Evolutionary conservation across 2,797 vertebrate species (phyloP), one percentile per base, ranked within the genome.

Genomic region (Otus scops): DNA sequence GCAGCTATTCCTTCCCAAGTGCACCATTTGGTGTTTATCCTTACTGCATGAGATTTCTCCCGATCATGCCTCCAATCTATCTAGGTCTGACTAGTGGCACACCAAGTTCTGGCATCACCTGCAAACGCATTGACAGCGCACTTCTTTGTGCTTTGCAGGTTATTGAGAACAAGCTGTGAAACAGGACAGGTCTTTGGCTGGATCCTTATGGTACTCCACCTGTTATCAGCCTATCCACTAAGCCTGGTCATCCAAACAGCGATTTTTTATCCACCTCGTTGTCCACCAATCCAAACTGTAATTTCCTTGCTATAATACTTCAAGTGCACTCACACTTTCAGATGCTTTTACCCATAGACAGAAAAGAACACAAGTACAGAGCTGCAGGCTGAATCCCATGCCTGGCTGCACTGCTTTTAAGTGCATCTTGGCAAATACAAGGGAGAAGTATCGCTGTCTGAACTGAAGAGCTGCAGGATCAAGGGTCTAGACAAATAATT

Each of bases 1-100:
- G 7, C 3, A 10, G 3, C 0, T 10, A 47, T 24, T 75, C 34
- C 34, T 69, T 54, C 51, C 36, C 8, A 36, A 23, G 7, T 1
- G 1, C 2, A 26, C 17, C 27, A 68, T 68, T 48, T 68, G 45
- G 21, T 13, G 27, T 57, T 80, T 87, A 15, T 47, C 47, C 56
- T 43, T 38, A 11, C 2, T 71, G 26, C 15, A 24, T 11, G 8
- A 76, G 45, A 59, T 59, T 32, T 32, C 30, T 59, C 36, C 20
- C 32, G 13, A 8, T 11, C 6, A 1, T 65, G 50, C 20, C 34
- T 57, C 60, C 19, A 41, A 10, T 24, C 24, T 30, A 13, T 67
- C 34, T 27, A 47, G 24, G 19, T n/a, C 43, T 39, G 11, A 32
- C 18, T 38, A 56, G 50, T 28, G 28, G 19, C 28, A 47, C 26